phyloP scores from a whole-genome alignment of 2,113 vertebrate species.

The Arenaria interpres region DNA sequence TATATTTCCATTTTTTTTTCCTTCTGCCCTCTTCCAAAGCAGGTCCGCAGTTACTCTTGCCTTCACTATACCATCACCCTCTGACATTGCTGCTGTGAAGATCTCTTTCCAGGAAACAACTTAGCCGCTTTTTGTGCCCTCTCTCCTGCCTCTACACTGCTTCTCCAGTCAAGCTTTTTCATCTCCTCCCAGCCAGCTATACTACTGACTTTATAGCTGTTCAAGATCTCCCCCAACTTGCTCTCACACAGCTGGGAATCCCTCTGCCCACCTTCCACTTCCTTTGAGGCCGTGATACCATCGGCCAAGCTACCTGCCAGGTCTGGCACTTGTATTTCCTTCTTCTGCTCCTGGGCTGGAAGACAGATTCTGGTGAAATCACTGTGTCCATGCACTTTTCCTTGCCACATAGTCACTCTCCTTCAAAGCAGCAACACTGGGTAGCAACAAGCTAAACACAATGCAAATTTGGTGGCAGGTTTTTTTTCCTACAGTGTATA shows the following conservation, averaged over 20 bases:
- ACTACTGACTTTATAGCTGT: background rate
- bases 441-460: background rate
- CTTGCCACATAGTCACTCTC: background rate
- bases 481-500: background rate
- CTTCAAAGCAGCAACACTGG: background rate
- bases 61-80: background rate
- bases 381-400: background rate
- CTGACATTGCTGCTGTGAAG: background rate
- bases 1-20: background rate
- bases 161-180: background rate
- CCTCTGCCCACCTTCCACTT: background rate
- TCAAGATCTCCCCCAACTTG: background rate
- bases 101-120: background rate
- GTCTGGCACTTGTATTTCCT: background rate
- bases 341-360: background rate
- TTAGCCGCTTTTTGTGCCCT: background rate
- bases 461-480: background rate
- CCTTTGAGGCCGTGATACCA: background rate
- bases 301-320: rapidly evolving
- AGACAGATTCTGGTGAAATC: background rate
- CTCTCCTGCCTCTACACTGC: background rate
- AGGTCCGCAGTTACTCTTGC: background rate
- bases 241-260: background rate
- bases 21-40: background rate
- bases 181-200: background rate